Percentiles rank a stretch among this genome's conserved stretches.
Evolutionary conservation across 2,113 vertebrate genomes (phyloP).

Genomic region (Riparia riparia): DNA sequence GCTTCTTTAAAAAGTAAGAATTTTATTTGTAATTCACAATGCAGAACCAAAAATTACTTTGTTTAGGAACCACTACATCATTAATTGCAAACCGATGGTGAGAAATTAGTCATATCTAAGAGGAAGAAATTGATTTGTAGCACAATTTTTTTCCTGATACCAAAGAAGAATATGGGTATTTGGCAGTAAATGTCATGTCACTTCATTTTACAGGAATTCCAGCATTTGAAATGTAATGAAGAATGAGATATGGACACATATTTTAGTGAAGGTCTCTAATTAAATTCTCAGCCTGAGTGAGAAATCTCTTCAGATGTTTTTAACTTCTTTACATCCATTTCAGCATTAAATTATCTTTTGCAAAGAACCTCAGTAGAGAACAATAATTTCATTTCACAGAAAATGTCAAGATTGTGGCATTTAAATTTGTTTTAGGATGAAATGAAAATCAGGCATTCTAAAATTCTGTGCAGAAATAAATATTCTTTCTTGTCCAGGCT

Average conservation of each 20-base stretch:
- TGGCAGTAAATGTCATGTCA: background rate
- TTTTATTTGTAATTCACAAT: background rate
- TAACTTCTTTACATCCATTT: background rate
- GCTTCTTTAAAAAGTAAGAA: background rate
- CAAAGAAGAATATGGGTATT: background rate
- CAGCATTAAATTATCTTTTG: background rate
- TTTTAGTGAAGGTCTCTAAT: background rate
- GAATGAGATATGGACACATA: background rate
- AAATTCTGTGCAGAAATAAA: background rate
- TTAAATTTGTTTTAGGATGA: background rate
- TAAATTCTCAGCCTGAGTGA: background rate
- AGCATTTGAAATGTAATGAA: background rate
- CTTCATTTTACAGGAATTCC: background rate
- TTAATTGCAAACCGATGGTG: background rate
- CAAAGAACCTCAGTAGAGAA: background rate
- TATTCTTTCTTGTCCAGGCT: background rate
- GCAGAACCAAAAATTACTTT: background rate
- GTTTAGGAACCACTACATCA: background rate
- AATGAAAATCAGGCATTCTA: background rate
- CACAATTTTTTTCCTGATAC: background rate
- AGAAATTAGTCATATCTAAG: background rate
- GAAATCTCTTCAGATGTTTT: slow-evolving; percentile 8
- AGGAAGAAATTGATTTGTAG: background rate
- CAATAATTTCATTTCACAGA: background rate
- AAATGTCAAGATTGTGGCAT: background rate